phyloP scores from a whole-genome alignment of 2,113 vertebrate genomes.

The Oryzias curvinotus region DNA sequence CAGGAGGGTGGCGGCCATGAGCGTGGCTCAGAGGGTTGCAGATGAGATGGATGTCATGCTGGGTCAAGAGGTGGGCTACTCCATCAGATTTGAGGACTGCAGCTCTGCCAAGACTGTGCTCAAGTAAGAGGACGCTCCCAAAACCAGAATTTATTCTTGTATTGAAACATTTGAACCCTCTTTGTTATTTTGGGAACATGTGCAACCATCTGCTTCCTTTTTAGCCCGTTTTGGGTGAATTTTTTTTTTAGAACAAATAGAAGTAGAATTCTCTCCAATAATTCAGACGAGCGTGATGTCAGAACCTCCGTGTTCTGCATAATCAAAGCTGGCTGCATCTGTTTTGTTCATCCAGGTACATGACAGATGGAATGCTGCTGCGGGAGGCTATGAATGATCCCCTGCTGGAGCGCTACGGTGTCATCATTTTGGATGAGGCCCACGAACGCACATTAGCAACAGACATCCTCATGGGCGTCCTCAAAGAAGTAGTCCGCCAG shows the following conservation, averaged over 20 bases:
- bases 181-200: no score
- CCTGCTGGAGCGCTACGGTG: slow-evolving; percentile 92
- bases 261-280: slow-evolving; percentile 1
- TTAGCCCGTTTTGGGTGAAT: neutral
- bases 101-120: slow-evolving; percentile 96
- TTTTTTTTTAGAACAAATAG: neutral
- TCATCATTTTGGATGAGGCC: slow-evolving; percentile 96
- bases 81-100: slow-evolving; percentile 97
- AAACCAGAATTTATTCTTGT: neutral
- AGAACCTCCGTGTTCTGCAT: neutral
- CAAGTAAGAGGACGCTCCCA: slow-evolving; percentile 81
- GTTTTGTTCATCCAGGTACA: slow-evolving; percentile 80
- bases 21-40: slow-evolving; percentile 93
- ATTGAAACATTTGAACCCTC: no score
- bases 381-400: slow-evolving; percentile 98
- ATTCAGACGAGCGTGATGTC: neutral
- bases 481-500: slow-evolving; percentile 94
- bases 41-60: slow-evolving; percentile 98
- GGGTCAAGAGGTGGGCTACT: slow-evolving; percentile 96
- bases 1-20: slow-evolving; percentile 94
- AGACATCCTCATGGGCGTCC: slow-evolving; percentile 95
- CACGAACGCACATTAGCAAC: slow-evolving; percentile 96
- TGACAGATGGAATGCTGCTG: slow-evolving; percentile 98
- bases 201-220: no score
- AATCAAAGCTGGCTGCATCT: neutral